phyloP scores from a whole-genome alignment of 2,113 vertebrate genomes.

The Hippocampus mohnikei region DNA sequence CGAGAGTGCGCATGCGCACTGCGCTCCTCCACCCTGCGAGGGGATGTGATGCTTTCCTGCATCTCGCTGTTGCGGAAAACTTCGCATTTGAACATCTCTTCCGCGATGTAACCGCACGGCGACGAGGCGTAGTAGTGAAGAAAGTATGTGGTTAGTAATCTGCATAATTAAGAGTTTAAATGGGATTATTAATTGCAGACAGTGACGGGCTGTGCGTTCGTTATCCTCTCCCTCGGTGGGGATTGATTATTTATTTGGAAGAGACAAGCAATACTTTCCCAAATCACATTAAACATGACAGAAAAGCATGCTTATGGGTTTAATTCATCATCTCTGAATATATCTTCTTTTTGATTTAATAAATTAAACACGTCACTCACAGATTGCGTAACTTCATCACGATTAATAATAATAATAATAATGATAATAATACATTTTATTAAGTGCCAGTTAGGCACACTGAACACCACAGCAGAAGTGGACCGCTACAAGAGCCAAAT shows the following conservation, averaged over 20 bases:
- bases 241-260: no score
- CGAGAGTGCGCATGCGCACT: constrained; percentile 18
- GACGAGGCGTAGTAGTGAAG: no score
- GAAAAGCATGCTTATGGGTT: not conserved
- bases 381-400: not conserved
- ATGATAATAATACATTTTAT: no score
- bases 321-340: not conserved
- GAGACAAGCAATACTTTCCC: no score
- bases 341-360: not conserved
- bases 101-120: not conserved
- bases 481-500: no score
- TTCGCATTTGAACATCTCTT: not conserved
- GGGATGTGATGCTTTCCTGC: not conserved
- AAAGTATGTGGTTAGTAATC: no score
- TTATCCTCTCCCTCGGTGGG: no score
- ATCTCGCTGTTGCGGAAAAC: constrained; percentile 4
- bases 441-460: not conserved
- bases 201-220: no score
- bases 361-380: not conserved
- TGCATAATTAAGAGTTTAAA: no score
- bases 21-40: not conserved
- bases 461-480: no score
- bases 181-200: no score
- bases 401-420: no score
- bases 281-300: not conserved